A percentile compares a stretch with the other conserved stretches of the same genome.
Evolutionary conservation across 2,113 vertebrate genomes (phyloP).

Genomic region (Willisornis vidua): DNA sequence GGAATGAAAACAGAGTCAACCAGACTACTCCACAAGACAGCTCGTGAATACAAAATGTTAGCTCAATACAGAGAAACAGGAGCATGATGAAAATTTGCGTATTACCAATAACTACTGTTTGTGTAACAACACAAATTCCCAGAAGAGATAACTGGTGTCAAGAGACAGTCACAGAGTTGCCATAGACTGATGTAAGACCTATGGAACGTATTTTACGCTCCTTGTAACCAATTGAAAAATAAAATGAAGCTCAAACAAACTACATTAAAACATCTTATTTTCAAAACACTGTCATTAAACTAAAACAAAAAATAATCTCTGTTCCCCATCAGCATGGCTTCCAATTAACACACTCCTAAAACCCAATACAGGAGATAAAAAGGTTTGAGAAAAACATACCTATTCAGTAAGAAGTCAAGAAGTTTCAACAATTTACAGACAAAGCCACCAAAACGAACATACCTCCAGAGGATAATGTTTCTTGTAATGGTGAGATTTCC

Average conservation of each 20-base stretch:
- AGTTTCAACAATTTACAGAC: background rate
- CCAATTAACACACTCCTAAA: background rate
- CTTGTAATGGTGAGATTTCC: constrained; percentile 90
- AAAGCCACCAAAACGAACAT: background rate
- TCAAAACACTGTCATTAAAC: background rate
- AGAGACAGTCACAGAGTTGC: background rate
- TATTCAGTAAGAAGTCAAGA: background rate
- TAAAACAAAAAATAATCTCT: background rate
- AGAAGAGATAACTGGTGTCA: background rate
- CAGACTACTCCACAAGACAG: background rate
- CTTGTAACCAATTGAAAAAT: background rate
- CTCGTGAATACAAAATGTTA: background rate
- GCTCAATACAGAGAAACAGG: background rate
- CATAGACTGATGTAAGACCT: background rate
- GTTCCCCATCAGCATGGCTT: background rate
- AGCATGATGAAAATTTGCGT: background rate
- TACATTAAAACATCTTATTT: background rate
- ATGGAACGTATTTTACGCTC: background rate
- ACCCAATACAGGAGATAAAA: background rate
- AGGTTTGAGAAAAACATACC: background rate
- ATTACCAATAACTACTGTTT: background rate
- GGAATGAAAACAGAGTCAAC: background rate
- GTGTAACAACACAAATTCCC: background rate
- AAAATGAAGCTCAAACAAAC: background rate
- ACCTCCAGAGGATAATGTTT: constrained; percentile 92